Base-by-base conservation (phyloP, 2,797 vertebrate species). In the Amphiprion clarkii region DNA sequence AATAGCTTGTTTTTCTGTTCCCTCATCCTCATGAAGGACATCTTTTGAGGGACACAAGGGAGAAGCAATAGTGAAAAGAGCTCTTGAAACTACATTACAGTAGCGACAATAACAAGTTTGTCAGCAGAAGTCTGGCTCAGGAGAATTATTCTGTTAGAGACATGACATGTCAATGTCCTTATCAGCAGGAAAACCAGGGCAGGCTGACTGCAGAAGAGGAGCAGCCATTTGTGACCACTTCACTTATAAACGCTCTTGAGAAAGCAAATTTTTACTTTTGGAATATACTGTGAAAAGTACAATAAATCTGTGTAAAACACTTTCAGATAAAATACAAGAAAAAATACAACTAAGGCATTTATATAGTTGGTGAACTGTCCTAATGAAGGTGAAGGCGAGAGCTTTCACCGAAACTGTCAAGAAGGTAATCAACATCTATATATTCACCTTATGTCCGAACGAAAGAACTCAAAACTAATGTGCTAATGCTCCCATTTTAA, bases 81-180 rank as follows among this genome's bases (percentile, higher is more conserved):
- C 68, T 83, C 62, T 87, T 82, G 23, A 85, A 78, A 72, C 54
- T 12, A 19, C 69, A 44, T 79, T 53, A 75, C 48, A 62, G 39
- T 48, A 21, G 62, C 8, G 2, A 62, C 66, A 79, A 70, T 71
- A 85, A 80, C 68, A 72, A n/a, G 57, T 78, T 75, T 78, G 78
- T 87, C 77, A 73, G 67, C 44, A 27, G 46, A 77, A 42, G 75
- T 71, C 78, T 70, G 76, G 39, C 58, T 84, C 71, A 56, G 61
- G 82, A 87, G 76, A 81, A 77, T 73, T 40, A 27, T 61, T 82
- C 27, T 71, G 36, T 64, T 33, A 25, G 56, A 78, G 74, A 71
- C 21, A 13, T 76, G 60, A 72, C 65, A 80, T 88, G 80, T 89
- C 46, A 79, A 66, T 72, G 40, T 83, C 65, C 55, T 76, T 79